Evolutionary conservation across 2,113 vertebrate genomes (phyloP).

Genomic region (Ginglymostoma cirratum): DNA sequence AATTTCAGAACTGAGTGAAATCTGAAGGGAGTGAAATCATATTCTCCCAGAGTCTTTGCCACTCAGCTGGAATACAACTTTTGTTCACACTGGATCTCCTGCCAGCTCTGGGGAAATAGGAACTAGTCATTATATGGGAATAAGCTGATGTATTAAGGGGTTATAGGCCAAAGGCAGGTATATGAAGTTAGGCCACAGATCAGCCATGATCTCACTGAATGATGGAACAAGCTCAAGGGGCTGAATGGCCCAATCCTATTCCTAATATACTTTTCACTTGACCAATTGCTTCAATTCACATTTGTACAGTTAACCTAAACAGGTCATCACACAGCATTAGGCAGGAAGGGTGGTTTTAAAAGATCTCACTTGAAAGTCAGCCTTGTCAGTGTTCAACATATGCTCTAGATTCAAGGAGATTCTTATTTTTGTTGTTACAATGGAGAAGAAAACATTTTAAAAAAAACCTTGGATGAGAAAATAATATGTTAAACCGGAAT

Average conservation of each 20-base stretch:
- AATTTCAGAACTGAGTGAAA: not conserved
- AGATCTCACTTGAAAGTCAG: not conserved
- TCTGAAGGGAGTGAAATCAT: not conserved
- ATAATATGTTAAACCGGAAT: too few relatives aligned
- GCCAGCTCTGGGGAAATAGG: not conserved
- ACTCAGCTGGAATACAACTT: slow-evolving; percentile 41
- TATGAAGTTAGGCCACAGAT: too few relatives aligned
- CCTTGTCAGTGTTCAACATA: not conserved
- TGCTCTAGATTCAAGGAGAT: not conserved
- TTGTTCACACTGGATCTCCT: slow-evolving; percentile 47
- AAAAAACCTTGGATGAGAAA: not conserved
- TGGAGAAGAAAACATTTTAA: not conserved
- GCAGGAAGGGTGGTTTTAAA: not conserved
- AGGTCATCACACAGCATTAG: not conserved
- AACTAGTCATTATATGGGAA: slow-evolving; percentile 41
- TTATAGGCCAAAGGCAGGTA: too few relatives aligned
- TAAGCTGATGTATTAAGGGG: not conserved
- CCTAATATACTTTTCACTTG: too few relatives aligned
- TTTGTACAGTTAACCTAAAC: slow-evolving; percentile 10
- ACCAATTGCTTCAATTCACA: not conserved
- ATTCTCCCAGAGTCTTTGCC: not conserved
- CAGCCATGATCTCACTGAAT: too few relatives aligned
- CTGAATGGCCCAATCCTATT: too few relatives aligned
- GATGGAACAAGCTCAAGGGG: too few relatives aligned
- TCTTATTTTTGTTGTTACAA: not conserved